Conservation (phyloP, 2,888 invertebrate genomes). For the Ormyrus labotus region DNA sequence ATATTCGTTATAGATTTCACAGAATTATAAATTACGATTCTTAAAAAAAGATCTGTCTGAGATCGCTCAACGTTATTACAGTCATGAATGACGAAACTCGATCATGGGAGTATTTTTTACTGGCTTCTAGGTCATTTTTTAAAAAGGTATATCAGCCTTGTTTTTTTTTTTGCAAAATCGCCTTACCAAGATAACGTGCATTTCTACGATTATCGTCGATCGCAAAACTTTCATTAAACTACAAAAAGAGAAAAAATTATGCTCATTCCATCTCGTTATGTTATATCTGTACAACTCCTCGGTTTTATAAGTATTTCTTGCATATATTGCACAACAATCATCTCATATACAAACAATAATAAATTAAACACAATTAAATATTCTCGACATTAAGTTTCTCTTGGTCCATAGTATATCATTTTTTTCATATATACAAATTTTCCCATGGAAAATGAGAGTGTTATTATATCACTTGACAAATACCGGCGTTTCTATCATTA, state of each 20-base stretch:
- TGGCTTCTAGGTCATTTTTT: slow-evolving; percentile 22
- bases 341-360: slow-evolving; percentile 59
- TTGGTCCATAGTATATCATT: slow-evolving; percentile 55
- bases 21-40: slow-evolving; percentile 16
- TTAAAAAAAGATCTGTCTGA: slow-evolving; percentile 16
- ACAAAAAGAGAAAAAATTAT: slow-evolving; percentile 40
- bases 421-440: slow-evolving; percentile 47
- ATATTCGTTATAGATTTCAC: slow-evolving; percentile 27
- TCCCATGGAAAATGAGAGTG: slow-evolving; percentile 30
- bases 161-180: slow-evolving; percentile 16
- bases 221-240: slow-evolving; percentile 25
- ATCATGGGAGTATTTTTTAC: slow-evolving; percentile 16
- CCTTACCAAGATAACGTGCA: slow-evolving; percentile 8
- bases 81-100: slow-evolving; percentile 7
- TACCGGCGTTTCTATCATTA: slow-evolving; percentile 5
- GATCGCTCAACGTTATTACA: slow-evolving; percentile 18
- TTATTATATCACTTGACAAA: slow-evolving; percentile 34
- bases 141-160: slow-evolving; percentile 49
- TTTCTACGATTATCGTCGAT: background rate
- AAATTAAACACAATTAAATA: slow-evolving; percentile 59
- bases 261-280: slow-evolving; percentile 12
- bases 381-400: slow-evolving; percentile 44
- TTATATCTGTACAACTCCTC: slow-evolving; percentile 45
- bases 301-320: slow-evolving; percentile 43
- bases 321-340: slow-evolving; percentile 59